phyloP scores from a whole-genome alignment of 2,113 vertebrate genomes.

The Irena cyanogastra region DNA sequence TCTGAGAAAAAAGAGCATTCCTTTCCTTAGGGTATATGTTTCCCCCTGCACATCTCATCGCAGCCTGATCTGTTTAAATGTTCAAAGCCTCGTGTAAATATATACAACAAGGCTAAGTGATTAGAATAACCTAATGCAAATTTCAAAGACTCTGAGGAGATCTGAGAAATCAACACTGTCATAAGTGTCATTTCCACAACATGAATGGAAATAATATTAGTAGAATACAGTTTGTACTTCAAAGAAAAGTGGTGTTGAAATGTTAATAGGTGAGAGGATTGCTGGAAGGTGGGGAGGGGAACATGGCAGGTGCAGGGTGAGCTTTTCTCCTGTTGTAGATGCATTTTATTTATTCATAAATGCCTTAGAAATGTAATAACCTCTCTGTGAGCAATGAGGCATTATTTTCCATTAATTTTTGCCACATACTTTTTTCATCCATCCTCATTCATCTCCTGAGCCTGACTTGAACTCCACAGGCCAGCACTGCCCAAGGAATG shows the following conservation, averaged over 20 bases:
- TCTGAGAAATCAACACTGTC: slow-evolving; percentile 34
- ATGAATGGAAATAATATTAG: slow-evolving; percentile 12
- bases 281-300: background rate
- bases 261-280: background rate
- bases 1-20: background rate
- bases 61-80: slow-evolving; percentile 20
- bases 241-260: slow-evolving; percentile 41
- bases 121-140: slow-evolving; percentile 56
- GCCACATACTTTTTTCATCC: background rate
- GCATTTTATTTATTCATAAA: slow-evolving; percentile 23
- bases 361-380: background rate
- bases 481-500: fast-evolving
- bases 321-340: background rate
- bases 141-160: slow-evolving; percentile 42
- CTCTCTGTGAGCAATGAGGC: background rate
- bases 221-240: slow-evolving; percentile 24
- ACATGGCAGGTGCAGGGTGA: background rate
- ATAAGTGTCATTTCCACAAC: slow-evolving; percentile 24
- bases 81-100: slow-evolving; percentile 34
- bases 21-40: background rate
- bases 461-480: background rate
- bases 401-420: slow-evolving; percentile 40
- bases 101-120: slow-evolving; percentile 46
- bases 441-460: background rate
- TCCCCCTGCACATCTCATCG: background rate